Evolutionary conservation across 2,113 vertebrate species (phyloP).

Genomic region (Tyto alba): DNA sequence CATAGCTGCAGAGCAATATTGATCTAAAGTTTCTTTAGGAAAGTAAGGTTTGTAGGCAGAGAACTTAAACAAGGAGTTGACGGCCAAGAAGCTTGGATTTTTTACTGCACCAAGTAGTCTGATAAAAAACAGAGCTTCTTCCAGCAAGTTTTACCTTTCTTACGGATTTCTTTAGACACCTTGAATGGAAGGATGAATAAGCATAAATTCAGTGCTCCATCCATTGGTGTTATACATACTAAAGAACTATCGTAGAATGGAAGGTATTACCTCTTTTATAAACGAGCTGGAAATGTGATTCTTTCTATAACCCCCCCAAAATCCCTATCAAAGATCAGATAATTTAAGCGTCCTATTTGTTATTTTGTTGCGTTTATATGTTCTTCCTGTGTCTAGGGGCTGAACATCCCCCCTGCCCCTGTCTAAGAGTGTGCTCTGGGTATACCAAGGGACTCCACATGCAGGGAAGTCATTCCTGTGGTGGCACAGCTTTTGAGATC

Average conservation of each 20-base stretch:
- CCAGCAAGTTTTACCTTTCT: neutral
- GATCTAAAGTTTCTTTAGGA: neutral
- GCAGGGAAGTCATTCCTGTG: neutral
- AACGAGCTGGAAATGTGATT: neutral
- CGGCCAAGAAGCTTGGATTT: neutral
- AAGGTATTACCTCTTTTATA: neutral
- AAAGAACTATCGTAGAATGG: neutral
- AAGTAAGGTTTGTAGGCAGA: neutral
- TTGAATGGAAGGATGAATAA: neutral
- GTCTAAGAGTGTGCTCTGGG: neutral
- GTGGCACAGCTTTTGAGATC: neutral
- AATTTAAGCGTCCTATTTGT: neutral
- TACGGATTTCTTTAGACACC: neutral
- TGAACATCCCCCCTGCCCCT: neutral
- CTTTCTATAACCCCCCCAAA: neutral
- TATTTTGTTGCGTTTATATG: neutral
- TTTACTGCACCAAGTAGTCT: neutral
- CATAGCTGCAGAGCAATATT: neutral
- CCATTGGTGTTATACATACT: neutral
- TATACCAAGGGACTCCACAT: neutral
- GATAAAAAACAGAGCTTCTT: neutral
- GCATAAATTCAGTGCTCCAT: neutral
- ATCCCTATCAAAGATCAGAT: neutral
- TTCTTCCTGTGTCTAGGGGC: neutral
- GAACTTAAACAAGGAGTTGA: neutral